A percentile compares a stretch with the other conserved stretches of the same genome.
These are phyloP conservation scores for Protomyctophum bolini DNA, from an alignment of 2,113 vertebrate genomes.

Conservation along the genomic window DNA sequence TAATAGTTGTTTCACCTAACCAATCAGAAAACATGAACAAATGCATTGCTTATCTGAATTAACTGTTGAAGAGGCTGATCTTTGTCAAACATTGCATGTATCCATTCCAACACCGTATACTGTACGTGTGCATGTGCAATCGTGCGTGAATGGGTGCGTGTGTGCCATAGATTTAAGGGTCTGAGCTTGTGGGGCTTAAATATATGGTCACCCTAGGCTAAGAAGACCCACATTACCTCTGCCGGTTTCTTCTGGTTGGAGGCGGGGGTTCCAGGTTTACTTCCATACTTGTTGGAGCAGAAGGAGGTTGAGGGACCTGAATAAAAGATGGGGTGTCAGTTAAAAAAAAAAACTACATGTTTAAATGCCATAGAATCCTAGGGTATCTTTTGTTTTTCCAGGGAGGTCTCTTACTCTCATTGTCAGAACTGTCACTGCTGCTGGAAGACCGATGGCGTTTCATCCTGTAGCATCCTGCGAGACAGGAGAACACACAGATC, in stretches of 20 bases:
- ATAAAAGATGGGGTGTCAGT: background rate
- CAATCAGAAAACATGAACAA: no score
- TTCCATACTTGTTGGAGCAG: constrained; percentile 88
- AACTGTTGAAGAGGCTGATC: no score
- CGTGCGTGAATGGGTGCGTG: no score
- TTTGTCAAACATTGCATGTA: no score
- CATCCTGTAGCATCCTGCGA: constrained; percentile 93
- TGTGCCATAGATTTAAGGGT: no score
- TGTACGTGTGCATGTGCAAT: no score
- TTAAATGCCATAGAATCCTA: no score
- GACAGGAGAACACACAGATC: background rate
- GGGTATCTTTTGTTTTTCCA: background rate
- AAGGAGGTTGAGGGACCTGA: constrained; percentile 95
- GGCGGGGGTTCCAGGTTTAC: constrained; percentile 85
- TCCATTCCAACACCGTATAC: no score
- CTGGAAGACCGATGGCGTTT: constrained; percentile 93
- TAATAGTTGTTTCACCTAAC: no score
- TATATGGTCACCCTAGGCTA: no score
- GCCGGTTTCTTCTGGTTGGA: constrained; percentile 92
- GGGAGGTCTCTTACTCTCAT: constrained; percentile 87
- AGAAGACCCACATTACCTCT: constrained; percentile 81
- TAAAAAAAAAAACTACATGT: background rate
- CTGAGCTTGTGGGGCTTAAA: no score
- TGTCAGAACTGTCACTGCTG: constrained; percentile 98
- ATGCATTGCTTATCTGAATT: no score